Percentiles rank a stretch among this genome's conserved stretches.
Conservation (phyloP, 1,140 invertebrate genomes). For the Carposina sasakii region DNA sequence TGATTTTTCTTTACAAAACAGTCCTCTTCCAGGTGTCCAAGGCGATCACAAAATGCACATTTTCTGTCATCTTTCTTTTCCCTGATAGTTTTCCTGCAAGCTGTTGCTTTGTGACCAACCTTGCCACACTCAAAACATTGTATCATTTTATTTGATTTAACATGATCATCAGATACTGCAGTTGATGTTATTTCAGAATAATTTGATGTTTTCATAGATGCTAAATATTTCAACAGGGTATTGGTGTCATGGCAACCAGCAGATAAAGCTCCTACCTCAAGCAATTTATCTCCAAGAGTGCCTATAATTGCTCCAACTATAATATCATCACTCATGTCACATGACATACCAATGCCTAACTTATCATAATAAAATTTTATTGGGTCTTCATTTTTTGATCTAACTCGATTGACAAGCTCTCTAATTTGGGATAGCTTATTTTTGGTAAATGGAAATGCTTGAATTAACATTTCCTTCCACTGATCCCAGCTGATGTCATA, state of each 20-base stretch:
- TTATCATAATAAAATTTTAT: conserved; percentile 12
- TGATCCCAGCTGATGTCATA: conserved; percentile 10
- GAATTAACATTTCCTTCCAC: conserved; percentile 6
- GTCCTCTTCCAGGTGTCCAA: not conserved
- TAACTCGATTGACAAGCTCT: conserved; percentile 10
- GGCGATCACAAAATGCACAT: conserved; percentile 1
- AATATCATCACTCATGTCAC: conserved; percentile 2
- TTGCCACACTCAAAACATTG: conserved; percentile 3
- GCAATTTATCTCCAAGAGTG: conserved; percentile 11
- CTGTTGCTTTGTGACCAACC: not conserved
- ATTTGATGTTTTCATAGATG: not conserved
- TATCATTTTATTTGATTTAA: not conserved
- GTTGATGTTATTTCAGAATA: not conserved
- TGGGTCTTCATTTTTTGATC: conserved; percentile 1
- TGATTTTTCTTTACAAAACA: conserved; percentile 6
- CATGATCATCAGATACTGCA: not conserved
- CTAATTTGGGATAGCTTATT: conserved; percentile 7
- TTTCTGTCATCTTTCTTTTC: not conserved
- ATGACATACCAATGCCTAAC: conserved; percentile 13
- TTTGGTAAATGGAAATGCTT: conserved; percentile 11
- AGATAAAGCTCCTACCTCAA: conserved; percentile 10
- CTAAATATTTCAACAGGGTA: conserved; percentile 7
- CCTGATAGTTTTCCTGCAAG: not conserved
- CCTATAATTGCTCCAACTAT: conserved; percentile 12
- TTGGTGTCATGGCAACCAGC: conserved; percentile 4